Percentiles rank a stretch among this genome's conserved stretches.
Conservation (phyloP, 2,113 vertebrate species). For the Dolichallabes microphthalmus region DNA sequence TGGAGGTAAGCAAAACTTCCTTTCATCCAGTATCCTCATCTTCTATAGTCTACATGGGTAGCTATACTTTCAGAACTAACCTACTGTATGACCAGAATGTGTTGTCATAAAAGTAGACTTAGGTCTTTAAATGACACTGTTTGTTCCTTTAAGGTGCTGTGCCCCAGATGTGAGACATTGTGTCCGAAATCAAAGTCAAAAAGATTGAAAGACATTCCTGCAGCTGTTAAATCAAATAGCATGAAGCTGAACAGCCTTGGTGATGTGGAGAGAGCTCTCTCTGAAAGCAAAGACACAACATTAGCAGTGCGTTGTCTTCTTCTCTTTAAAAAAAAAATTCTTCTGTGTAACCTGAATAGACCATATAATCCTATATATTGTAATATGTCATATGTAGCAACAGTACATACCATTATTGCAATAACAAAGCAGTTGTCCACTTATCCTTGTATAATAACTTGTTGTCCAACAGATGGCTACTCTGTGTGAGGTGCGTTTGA, state of each 20-base stretch:
- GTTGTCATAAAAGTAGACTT: too few relatives aligned
- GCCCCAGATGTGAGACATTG: constrained; percentile 86
- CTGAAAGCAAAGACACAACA: constrained; percentile 86
- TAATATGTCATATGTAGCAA: background rate
- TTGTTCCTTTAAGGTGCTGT: constrained; percentile 79
- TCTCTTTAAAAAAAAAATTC: background rate
- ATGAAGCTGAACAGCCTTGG: constrained; percentile 81
- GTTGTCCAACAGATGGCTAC: constrained; percentile 80
- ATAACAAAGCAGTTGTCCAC: background rate
- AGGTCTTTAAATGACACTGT: background rate
- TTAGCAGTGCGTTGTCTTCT: constrained; percentile 78
- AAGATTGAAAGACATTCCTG: constrained; percentile 81
- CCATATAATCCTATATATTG: background rate
- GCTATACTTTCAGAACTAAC: too few relatives aligned
- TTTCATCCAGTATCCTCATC: background rate
- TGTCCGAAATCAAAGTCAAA: constrained; percentile 83
- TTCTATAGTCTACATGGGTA: background rate
- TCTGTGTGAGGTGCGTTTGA: constrained; percentile 83
- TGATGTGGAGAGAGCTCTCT: constrained; percentile 83
- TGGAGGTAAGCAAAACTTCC: constrained; percentile 77
- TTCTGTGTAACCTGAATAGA: background rate
- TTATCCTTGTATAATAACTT: constrained; percentile 14
- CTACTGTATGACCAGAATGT: too few relatives aligned
- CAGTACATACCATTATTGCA: background rate
- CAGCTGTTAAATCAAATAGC: constrained; percentile 73